Conservation (phyloP, 2,888 invertebrate species). For the Ceriagrion tenellum region DNA sequence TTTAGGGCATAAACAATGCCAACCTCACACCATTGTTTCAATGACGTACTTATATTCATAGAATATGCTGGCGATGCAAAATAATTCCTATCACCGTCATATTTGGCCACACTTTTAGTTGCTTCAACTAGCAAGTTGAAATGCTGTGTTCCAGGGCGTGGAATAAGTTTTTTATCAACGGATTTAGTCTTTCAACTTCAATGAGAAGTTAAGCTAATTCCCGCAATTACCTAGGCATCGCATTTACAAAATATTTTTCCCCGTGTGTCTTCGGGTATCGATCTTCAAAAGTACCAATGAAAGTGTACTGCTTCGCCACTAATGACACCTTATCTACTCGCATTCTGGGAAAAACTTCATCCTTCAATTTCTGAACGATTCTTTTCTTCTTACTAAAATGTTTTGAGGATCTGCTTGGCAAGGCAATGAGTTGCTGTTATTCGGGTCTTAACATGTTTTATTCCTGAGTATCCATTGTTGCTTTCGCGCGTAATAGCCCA, state of each 20-base stretch:
- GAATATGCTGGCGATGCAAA: background rate
- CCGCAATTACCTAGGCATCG: background rate
- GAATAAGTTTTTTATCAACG: background rate
- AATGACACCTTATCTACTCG: too few relatives aligned
- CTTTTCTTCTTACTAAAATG: too few relatives aligned
- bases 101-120: background rate
- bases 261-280: background rate
- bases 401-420: too few relatives aligned
- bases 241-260: background rate
- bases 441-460: too few relatives aligned
- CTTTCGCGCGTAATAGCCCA: too few relatives aligned
- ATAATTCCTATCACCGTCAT: background rate
- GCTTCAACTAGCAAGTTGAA: background rate
- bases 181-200: background rate
- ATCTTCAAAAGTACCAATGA: too few relatives aligned
- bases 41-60: background rate
- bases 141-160: background rate
- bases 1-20: background rate
- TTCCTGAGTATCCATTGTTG: too few relatives aligned
- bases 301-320: too few relatives aligned
- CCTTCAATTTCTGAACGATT: too few relatives aligned
- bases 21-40: constrained; percentile 49
- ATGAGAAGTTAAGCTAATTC: background rate
- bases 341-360: too few relatives aligned
- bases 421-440: too few relatives aligned